Conservation (phyloP, 2,797 vertebrate species). For the Tachyglossus aculeatus region DNA sequence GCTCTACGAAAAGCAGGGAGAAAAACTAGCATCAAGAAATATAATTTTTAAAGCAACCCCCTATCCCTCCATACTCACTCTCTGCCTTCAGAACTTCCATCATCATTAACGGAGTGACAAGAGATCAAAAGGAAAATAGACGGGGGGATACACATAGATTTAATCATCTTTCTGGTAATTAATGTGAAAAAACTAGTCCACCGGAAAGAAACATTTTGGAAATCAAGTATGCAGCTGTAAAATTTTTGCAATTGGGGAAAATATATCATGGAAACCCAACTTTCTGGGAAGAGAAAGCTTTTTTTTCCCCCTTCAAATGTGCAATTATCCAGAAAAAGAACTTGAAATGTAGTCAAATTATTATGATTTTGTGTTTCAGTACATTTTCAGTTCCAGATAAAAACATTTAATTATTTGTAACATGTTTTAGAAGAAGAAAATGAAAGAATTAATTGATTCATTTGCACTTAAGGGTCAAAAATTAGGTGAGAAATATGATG, state of each 20-base stretch:
- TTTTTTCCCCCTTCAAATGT: not conserved
- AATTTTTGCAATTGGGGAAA: not conserved
- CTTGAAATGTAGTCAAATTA: constrained; percentile 2
- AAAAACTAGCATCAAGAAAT: no score
- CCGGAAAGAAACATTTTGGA: not conserved
- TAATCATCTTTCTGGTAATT: not conserved
- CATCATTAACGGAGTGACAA: not conserved
- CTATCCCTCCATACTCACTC: no score
- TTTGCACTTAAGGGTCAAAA: constrained; percentile 25
- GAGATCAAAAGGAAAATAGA: not conserved
- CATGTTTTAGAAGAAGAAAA: constrained; percentile 29
- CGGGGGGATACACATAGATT: not conserved
- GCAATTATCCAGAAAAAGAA: not conserved
- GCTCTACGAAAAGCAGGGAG: no score
- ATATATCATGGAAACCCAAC: not conserved
- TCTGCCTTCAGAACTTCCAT: not conserved
- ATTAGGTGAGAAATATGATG: constrained; percentile 12
- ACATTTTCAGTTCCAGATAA: not conserved
- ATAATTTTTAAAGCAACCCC: no score
- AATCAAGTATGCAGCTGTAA: not conserved
- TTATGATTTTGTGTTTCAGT: rapidly evolving
- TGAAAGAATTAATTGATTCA: constrained; percentile 15
- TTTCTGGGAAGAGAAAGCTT: not conserved
- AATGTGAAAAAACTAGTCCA: not conserved
- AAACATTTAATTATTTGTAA: constrained; percentile 21